A percentile compares a stretch with the other conserved stretches of the same genome.
Evolutionary conservation across 2,113 vertebrate genomes (phyloP).

Genomic region (Archocentrus centrarchus): DNA sequence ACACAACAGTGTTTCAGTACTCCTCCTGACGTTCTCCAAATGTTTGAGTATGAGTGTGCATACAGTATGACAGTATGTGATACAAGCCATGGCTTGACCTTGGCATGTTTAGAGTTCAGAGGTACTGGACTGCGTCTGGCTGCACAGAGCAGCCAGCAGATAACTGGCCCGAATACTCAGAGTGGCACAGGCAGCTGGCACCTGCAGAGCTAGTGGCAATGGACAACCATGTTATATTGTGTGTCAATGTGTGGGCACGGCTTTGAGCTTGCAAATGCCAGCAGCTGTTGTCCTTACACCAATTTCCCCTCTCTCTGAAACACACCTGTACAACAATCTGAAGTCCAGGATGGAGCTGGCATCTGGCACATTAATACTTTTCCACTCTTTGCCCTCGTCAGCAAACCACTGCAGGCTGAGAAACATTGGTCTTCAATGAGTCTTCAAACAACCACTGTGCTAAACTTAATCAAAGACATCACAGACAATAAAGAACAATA

Average conservation of each 20-base stretch:
- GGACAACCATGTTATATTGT: constrained; percentile 10
- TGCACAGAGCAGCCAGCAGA: constrained; percentile 22
- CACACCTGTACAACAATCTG: constrained; percentile 45
- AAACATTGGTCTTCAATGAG: constrained; percentile 66
- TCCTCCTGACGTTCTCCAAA: not conserved
- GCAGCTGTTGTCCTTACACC: constrained; percentile 54
- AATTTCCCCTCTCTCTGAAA: constrained; percentile 11
- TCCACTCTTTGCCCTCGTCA: constrained; percentile 36
- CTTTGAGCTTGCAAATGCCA: constrained; percentile 45
- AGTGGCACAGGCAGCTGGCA: constrained; percentile 52
- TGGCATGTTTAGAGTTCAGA: constrained; percentile 35
- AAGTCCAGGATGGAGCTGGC: constrained; percentile 32
- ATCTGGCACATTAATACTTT: constrained; percentile 44
- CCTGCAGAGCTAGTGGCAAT: constrained; percentile 21
- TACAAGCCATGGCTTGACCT: constrained; percentile 14
- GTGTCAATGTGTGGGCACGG: constrained; percentile 30
- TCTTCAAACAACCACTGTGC: constrained; percentile 48
- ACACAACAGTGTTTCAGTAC: rapidly evolving
- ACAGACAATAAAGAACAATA: constrained; percentile 64
- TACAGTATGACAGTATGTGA: not conserved
- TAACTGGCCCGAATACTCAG: constrained; percentile 22
- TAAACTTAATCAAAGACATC: constrained; percentile 69
- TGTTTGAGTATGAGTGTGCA: not conserved
- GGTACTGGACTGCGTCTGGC: constrained; percentile 8
- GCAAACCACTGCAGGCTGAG: constrained; percentile 35